A percentile compares a stretch with the other conserved stretches of the same genome.
phyloP scores from a whole-genome alignment of 2,797 vertebrate species.

The Bradypodion ventrale region DNA sequence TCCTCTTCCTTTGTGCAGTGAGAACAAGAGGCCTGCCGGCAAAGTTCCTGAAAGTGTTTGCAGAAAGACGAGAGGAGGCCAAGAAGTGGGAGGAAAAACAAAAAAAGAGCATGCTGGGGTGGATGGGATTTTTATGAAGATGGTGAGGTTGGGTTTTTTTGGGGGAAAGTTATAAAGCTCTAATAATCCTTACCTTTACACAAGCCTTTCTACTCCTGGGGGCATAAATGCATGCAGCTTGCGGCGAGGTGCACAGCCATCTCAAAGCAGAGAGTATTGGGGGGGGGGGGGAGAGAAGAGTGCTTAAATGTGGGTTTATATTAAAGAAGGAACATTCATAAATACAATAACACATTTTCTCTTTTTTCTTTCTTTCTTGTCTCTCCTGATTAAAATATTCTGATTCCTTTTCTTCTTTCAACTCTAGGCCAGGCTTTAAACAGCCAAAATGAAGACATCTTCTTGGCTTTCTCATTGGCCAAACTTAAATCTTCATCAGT shows the following conservation, averaged over 20 bases:
- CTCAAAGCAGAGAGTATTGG: constrained; percentile 15
- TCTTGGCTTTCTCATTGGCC: too few relatives aligned
- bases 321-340: constrained; percentile 9
- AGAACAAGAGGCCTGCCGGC: background rate
- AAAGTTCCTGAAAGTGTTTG: constrained; percentile 36
- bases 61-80: constrained; percentile 47
- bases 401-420: too few relatives aligned
- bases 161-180: constrained; percentile 34
- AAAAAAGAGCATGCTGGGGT: background rate
- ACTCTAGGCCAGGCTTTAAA: too few relatives aligned
- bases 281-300: background rate
- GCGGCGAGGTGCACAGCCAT: background rate
- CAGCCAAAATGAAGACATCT: too few relatives aligned
- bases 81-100: constrained; percentile 4
- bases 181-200: background rate
- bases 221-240: background rate
- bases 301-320: background rate
- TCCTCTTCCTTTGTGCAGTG: constrained; percentile 47
- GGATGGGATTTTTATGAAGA: background rate
- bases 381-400: background rate
- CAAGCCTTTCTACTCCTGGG: background rate
- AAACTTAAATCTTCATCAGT: too few relatives aligned
- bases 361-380: background rate
- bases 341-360: background rate
- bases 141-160: constrained; percentile 19